These are phyloP conservation scores for Galbula dea DNA, from an alignment of 2,113 vertebrate genomes.

Conservation along the genomic window DNA sequence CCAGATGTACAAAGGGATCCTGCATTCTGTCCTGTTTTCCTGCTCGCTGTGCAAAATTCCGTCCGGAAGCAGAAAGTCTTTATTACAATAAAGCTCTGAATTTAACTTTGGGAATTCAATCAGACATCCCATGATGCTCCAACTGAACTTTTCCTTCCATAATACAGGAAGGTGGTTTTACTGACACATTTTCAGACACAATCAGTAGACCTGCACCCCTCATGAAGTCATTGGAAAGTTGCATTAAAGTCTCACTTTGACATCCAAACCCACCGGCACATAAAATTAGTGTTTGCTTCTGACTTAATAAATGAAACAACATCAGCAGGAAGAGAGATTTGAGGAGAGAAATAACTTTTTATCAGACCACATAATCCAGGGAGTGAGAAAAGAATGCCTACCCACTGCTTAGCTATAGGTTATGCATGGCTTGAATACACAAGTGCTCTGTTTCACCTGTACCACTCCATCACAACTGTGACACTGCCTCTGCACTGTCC, in stretches of 20 bases:
- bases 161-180: background rate
- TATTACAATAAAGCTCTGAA: background rate
- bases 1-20: background rate
- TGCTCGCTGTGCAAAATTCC: background rate
- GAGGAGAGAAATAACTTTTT: background rate
- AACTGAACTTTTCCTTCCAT: background rate
- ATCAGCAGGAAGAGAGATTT: background rate
- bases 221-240: background rate
- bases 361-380: background rate
- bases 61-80: background rate
- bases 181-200: background rate
- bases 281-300: background rate
- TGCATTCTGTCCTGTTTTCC: background rate
- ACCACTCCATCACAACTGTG: background rate
- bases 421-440: background rate
- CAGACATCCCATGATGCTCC: fast-evolving
- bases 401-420: background rate
- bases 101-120: background rate
- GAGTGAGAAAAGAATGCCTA: background rate
- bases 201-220: background rate
- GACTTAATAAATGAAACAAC: background rate
- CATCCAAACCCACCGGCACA: background rate
- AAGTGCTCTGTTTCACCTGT: background rate
- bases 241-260: background rate
- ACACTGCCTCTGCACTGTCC: background rate